Evolutionary conservation across 2,888 invertebrate species (phyloP), one percentile per base, ranked within the genome.

Genomic region (Drosophila paramelanica): DNA sequence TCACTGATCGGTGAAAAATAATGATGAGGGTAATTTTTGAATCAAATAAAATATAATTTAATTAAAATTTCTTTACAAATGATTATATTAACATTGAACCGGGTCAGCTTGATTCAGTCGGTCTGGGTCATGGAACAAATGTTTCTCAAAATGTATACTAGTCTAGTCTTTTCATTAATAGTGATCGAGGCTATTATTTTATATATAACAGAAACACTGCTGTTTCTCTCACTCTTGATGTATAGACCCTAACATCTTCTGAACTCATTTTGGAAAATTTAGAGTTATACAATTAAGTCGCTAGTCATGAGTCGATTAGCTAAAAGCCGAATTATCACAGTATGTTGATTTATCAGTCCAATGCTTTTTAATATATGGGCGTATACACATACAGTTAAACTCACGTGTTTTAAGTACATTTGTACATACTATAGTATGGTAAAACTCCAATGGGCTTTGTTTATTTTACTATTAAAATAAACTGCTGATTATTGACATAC

Each of bases 251-350:
- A 51, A 45, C 27, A 36, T 51, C 56, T 56, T 56, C 62, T 45
- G 51, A 68, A 51, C 68, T 62, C 62, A 73, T 58, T 73, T 73
- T 56, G 68, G 69, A 68, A 62, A 68, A 61, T 57, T 55, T 52
- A 62, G 58, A 67, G 39, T 60, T 49, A 58, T 67, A 43, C 67
- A 73, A 62, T 43, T 41, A 43, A 43, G 45, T 38, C 46, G 31
- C 31, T 31, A 10, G 31, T 31, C 10, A 10, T 36, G 13, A 36
- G 36, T 36, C 31, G 31, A 36, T 36, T 31, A 62, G 27, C 52
- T 27, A 5, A 17, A 41, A 25, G 41, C 10, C 10, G 1, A 41
- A 36, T 31, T 31, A 3, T 3, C 2, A 39, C 14, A 14, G n/a
- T 23, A 23, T 43, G 23, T 43, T 13, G 25, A 43, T 36, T 36